Evolutionary conservation across 2,113 vertebrate genomes (phyloP).

Genomic region (Balaeniceps rex): DNA sequence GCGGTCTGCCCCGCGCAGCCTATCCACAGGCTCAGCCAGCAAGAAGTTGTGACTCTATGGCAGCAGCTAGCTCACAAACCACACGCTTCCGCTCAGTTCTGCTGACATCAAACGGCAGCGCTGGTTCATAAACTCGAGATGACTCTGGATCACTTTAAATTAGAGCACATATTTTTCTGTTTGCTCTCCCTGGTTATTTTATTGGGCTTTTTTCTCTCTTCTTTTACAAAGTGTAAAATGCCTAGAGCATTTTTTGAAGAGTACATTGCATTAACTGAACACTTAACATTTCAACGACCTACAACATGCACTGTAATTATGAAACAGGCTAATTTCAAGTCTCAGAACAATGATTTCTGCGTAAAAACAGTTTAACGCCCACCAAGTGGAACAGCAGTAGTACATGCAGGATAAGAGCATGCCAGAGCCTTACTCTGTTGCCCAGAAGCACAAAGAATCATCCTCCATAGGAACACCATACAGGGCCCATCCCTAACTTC

Average conservation of each 20-base stretch:
- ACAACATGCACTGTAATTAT: not conserved
- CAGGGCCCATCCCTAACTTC: not conserved
- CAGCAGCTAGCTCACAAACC: slow-evolving; percentile 41
- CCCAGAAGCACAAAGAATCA: not conserved
- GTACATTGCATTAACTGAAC: not conserved
- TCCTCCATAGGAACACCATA: not conserved
- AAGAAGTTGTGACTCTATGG: not conserved
- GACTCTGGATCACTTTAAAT: slow-evolving; percentile 17
- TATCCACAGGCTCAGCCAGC: not conserved
- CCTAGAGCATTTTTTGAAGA: not conserved
- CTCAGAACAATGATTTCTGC: not conserved
- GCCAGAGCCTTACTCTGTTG: not conserved
- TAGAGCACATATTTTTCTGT: slow-evolving; percentile 6
- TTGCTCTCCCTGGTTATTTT: not conserved
- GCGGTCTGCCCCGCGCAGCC: not conserved
- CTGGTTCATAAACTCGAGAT: slow-evolving; percentile 44
- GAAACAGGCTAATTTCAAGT: not conserved
- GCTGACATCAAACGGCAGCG: slow-evolving; percentile 20
- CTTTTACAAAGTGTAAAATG: not conserved
- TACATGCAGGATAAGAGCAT: not conserved
- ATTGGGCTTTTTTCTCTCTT: not conserved
- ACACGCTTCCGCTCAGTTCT: slow-evolving; percentile 44
- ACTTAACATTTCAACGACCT: not conserved
- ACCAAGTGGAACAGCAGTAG: not conserved
- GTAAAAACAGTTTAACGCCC: not conserved